A percentile compares a stretch with the other conserved stretches of the same genome.
These are phyloP conservation scores for Cyaniris semiargus DNA, from an alignment of 2,888 invertebrate genomes.

Conservation along the genomic window DNA sequence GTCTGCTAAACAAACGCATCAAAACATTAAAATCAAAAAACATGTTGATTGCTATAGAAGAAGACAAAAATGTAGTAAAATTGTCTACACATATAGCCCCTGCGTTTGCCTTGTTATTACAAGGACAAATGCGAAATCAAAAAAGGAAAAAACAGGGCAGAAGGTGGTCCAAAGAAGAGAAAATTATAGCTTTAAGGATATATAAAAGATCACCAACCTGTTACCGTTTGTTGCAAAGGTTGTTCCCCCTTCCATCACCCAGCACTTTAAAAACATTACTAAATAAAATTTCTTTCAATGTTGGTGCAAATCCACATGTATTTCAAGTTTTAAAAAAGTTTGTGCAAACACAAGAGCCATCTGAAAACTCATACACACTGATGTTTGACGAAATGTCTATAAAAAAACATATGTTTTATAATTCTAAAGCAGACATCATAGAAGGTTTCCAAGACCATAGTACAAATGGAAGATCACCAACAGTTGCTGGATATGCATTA, in stretches of 20 bases:
- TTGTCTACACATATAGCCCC: background rate
- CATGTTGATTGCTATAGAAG: too few relatives aligned
- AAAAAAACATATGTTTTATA: too few relatives aligned
- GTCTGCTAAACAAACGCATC: too few relatives aligned
- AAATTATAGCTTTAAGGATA: constrained; percentile 32
- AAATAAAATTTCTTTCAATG: background rate
- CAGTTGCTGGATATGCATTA: background rate
- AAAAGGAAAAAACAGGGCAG: constrained; percentile 21
- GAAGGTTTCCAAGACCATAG: background rate
- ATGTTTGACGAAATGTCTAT: too few relatives aligned
- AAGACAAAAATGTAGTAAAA: too few relatives aligned
- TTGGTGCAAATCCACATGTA: background rate
- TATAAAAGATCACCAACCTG: constrained; percentile 31
- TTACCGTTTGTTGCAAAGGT: constrained; percentile 24
- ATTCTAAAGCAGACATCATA: background rate
- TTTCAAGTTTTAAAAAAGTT: background rate
- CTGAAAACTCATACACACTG: too few relatives aligned
- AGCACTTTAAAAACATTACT: constrained; percentile 16
- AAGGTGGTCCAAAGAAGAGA: constrained; percentile 31
- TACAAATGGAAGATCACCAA: background rate
- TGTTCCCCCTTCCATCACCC: constrained; percentile 27
- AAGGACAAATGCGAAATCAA: background rate
- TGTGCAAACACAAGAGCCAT: too few relatives aligned
- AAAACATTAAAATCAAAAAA: too few relatives aligned
- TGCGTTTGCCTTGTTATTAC: too few relatives aligned